Percentiles rank a stretch among this genome's conserved stretches.
These are phyloP conservation scores for Acanthiza pusilla DNA, from an alignment of 2,797 vertebrate species.

Conservation along the genomic window DNA sequence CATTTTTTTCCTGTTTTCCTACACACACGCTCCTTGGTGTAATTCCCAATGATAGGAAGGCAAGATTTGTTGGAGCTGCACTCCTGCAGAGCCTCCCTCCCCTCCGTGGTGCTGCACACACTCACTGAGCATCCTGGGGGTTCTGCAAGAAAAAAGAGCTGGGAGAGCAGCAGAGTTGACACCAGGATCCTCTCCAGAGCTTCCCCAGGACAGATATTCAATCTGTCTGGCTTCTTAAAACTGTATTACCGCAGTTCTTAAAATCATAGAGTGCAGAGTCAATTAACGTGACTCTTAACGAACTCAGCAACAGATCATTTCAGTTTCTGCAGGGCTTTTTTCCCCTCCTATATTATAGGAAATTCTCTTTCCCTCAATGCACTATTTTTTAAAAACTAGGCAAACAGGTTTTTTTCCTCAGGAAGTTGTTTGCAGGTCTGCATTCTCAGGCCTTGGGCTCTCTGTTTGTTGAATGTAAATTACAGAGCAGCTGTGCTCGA, in stretches of 20 bases:
- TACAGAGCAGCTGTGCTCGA: neutral
- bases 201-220: neutral
- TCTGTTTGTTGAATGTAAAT: neutral
- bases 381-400: neutral
- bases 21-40: neutral
- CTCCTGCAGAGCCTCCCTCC: neutral
- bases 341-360: neutral
- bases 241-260: neutral
- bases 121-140: neutral
- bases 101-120: neutral
- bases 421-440: neutral
- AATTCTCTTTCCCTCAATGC: neutral
- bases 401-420: neutral
- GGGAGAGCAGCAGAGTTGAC: neutral
- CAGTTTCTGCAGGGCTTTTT: neutral
- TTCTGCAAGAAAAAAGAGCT: neutral
- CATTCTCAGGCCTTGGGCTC: neutral
- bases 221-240: neutral
- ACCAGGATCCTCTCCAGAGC: neutral
- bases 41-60: neutral
- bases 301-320: neutral
- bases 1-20: fast-evolving
- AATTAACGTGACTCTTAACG: neutral
- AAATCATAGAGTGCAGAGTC: neutral
- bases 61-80: neutral